Conservation (phyloP, 2,113 vertebrate genomes). For the Chitala chitala region DNA sequence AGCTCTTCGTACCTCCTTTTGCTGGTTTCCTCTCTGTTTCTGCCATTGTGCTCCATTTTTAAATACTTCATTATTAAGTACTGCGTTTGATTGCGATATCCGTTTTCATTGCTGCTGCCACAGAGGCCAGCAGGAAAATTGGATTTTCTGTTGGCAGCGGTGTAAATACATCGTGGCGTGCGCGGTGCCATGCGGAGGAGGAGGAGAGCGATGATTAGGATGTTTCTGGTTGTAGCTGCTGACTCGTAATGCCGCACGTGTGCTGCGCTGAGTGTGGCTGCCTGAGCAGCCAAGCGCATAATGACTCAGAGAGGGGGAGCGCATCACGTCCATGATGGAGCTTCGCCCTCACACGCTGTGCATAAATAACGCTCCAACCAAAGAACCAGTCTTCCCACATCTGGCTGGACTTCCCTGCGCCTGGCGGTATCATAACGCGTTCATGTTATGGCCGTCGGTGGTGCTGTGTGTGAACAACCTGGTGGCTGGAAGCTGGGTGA, state of each 20-base stretch:
- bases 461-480: neutral
- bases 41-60: too few species aligned
- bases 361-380: slow-evolving; percentile 24
- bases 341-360: slow-evolving; percentile 9
- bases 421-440: neutral
- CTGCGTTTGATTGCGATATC: neutral
- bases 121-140: slow-evolving; percentile 11
- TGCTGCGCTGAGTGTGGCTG: neutral
- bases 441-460: too few species aligned
- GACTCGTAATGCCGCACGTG: slow-evolving; percentile 13
- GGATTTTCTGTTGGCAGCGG: neutral
- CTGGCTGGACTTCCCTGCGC: neutral
- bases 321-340: slow-evolving; percentile 16
- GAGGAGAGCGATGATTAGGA: slow-evolving; percentile 15
- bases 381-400: neutral
- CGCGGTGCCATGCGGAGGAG: neutral
- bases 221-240: slow-evolving; percentile 16
- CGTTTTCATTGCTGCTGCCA: neutral
- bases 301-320: slow-evolving; percentile 8
- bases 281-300: slow-evolving; percentile 14
- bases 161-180: slow-evolving; percentile 18
- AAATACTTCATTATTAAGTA: neutral
- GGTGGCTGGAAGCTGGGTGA: neutral
- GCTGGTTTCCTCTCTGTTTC: neutral
- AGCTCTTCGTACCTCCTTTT: neutral